phyloP scores from a whole-genome alignment of 2,797 vertebrate species.

The Enteromius mattozi region DNA sequence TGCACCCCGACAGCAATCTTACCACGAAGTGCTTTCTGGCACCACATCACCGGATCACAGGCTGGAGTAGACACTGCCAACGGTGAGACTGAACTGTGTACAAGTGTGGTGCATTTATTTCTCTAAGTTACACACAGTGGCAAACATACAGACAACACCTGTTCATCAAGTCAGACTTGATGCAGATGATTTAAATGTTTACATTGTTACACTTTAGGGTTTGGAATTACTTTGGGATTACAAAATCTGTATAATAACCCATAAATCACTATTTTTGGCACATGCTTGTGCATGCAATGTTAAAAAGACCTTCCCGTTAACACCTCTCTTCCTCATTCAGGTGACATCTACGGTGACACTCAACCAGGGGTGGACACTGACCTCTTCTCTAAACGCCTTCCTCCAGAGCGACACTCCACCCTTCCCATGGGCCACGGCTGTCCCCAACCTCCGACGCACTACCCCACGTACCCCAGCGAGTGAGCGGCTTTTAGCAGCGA shows the following conservation, averaged over 20 bases:
- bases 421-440: slow-evolving; percentile 68
- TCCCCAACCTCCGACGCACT: slow-evolving; percentile 68
- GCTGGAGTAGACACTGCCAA: slow-evolving; percentile 79
- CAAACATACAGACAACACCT: neutral
- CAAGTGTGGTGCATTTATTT: neutral
- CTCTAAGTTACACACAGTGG: neutral
- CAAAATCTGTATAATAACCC: neutral
- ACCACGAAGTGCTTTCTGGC: slow-evolving; percentile 95
- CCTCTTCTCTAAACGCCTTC: slow-evolving; percentile 79
- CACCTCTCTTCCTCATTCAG: slow-evolving; percentile 68
- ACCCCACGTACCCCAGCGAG: slow-evolving; percentile 73
- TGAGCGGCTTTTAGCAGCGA: slow-evolving; percentile 60
- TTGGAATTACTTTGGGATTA: no score
- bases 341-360: slow-evolving; percentile 72
- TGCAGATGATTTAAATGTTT: neutral
- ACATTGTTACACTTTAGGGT: neutral
- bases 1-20: slow-evolving; percentile 92
- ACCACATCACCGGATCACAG: slow-evolving; percentile 93
- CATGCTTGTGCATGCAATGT: neutral
- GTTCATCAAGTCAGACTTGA: neutral
- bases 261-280: neutral
- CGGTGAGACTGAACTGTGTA: slow-evolving; percentile 68
- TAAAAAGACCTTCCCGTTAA: neutral
- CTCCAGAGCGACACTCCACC: slow-evolving; percentile 64
- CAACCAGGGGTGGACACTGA: slow-evolving; percentile 83